Percentiles rank a stretch among this genome's conserved stretches.
These are phyloP conservation scores for Phodopus roborovskii DNA, from an alignment of 2,113 vertebrate species.

Conservation along the genomic window DNA sequence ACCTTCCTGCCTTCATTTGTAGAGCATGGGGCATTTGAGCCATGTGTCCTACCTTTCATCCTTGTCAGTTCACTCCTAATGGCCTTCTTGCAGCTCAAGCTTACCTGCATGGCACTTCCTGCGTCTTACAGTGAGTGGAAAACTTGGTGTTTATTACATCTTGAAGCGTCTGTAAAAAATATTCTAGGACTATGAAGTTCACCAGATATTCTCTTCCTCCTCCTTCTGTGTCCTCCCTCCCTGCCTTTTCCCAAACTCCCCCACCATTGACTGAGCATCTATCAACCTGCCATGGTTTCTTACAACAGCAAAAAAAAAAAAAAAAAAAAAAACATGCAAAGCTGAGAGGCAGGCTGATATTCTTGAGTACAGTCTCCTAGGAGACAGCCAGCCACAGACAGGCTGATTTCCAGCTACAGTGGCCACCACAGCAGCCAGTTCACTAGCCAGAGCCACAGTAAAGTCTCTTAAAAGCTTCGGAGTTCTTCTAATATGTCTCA, in stretches of 20 bases:
- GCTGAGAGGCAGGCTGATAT: slow-evolving; percentile 8
- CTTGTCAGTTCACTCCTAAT: not conserved
- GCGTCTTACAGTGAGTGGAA: not conserved
- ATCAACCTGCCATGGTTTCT: slow-evolving; percentile 25
- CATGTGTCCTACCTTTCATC: not conserved
- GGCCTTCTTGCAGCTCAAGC: not conserved
- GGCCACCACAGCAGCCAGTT: not conserved
- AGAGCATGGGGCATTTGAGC: not conserved
- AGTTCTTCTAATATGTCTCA: not conserved
- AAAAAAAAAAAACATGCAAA: not conserved
- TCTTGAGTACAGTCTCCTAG: not conserved
- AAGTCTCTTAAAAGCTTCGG: slow-evolving; percentile 17
- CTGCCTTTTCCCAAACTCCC: not conserved
- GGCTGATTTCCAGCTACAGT: not conserved
- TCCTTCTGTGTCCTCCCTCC: not conserved
- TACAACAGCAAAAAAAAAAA: not conserved
- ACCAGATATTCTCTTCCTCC: not conserved
- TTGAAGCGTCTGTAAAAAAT: slow-evolving; percentile 53
- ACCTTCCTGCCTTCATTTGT: not conserved
- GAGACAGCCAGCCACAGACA: not conserved
- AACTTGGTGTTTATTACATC: slow-evolving; percentile 39
- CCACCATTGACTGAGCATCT: not conserved
- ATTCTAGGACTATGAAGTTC: not conserved
- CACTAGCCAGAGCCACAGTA: not conserved
- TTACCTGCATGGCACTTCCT: not conserved